These are phyloP conservation scores for Megaustenia siamemsis DNA, from an alignment of 2,888 invertebrate genomes.

Conservation along the genomic window DNA sequence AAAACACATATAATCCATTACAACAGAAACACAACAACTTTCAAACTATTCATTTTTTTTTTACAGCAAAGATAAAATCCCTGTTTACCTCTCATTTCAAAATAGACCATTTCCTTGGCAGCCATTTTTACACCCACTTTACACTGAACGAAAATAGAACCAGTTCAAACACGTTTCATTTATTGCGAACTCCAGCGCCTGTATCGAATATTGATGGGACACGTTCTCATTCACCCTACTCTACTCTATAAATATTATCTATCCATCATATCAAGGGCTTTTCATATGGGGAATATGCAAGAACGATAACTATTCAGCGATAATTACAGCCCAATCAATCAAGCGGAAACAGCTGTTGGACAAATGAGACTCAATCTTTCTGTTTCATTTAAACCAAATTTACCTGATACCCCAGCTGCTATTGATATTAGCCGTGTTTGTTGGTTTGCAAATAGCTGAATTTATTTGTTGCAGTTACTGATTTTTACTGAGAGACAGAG, in stretches of 20 bases:
- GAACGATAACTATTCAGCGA: neutral
- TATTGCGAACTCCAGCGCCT: neutral
- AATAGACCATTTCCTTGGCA: too few relatives aligned
- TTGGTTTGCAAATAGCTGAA: too few relatives aligned
- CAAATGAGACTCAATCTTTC: neutral
- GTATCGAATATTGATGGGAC: neutral
- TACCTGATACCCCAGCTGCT: neutral
- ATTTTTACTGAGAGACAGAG: too few relatives aligned
- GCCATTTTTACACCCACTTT: neutral
- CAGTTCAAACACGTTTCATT: neutral
- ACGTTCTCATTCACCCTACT: neutral
- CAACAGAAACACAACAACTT: too few relatives aligned
- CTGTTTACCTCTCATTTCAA: too few relatives aligned
- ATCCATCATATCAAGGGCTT: neutral
- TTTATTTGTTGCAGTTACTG: too few relatives aligned
- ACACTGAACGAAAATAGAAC: neutral
- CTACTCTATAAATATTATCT: slow-evolving; percentile 25
- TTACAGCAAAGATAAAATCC: too few relatives aligned
- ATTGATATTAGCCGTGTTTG: too few relatives aligned
- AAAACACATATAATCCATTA: too few relatives aligned
- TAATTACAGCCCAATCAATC: neutral
- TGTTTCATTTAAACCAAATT: neutral
- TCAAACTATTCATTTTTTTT: too few relatives aligned
- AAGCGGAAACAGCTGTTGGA: neutral
- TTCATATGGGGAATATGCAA: neutral